Conservation (phyloP, 2,888 invertebrate genomes). For the Leucophenga maculata region DNA sequence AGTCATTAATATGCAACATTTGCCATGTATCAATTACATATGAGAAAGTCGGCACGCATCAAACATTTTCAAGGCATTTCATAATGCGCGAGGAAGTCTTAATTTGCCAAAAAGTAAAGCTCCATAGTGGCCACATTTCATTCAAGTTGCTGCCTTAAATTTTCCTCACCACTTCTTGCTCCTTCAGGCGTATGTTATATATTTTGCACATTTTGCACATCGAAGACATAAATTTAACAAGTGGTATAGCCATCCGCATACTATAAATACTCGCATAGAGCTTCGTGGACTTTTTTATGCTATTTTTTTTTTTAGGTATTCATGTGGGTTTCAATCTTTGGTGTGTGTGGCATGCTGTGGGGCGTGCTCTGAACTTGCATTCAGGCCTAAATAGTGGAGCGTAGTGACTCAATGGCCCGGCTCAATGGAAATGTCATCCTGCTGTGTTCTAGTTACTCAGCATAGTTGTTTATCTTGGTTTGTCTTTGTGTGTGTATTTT, state of each 20-base stretch:
- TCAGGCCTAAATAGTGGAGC: background rate
- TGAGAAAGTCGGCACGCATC: slow-evolving; percentile 53
- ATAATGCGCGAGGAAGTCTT: slow-evolving; percentile 48
- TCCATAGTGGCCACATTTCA: background rate
- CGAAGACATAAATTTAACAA: slow-evolving; percentile 56
- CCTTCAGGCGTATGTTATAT: slow-evolving; percentile 58
- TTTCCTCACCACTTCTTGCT: slow-evolving; percentile 17
- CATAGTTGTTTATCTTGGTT: slow-evolving; percentile 38
- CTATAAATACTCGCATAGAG: slow-evolving; percentile 37
- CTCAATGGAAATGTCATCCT: slow-evolving; percentile 67
- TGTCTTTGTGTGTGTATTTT: slow-evolving; percentile 43
- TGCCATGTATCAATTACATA: slow-evolving; percentile 68
- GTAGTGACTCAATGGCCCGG: slow-evolving; percentile 24
- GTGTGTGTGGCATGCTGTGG: slow-evolving; percentile 13
- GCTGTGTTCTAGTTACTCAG: slow-evolving; percentile 66
- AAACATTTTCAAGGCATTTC: slow-evolving; percentile 46
- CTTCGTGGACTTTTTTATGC: slow-evolving; percentile 9
- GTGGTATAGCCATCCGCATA: slow-evolving; percentile 48
- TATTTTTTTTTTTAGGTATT: background rate
- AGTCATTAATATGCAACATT: slow-evolving; percentile 65
- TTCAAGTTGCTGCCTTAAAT: slow-evolving; percentile 5
- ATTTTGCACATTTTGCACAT: slow-evolving; percentile 66
- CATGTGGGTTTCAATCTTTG: slow-evolving; percentile 22
- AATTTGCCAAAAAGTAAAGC: slow-evolving; percentile 50
- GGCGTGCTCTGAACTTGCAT: slow-evolving; percentile 6